Percentiles rank a stretch among this genome's conserved stretches.
These are phyloP conservation scores for Epizoanthus stellaris DNA, from an alignment of 92 coral and sea anemone species.

Conservation along the genomic window DNA sequence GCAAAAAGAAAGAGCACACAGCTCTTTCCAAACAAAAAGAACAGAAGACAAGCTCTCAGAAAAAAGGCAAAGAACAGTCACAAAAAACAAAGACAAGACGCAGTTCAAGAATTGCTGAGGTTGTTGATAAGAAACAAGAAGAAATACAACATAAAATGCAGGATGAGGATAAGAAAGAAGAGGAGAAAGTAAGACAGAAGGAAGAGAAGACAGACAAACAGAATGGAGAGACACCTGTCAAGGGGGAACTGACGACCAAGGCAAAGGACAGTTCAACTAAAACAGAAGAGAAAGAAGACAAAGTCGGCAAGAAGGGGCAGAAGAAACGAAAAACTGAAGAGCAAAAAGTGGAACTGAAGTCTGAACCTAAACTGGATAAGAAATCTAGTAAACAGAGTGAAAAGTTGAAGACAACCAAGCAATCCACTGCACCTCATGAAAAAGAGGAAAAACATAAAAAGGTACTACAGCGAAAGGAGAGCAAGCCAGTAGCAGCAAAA, in stretches of 20 bases:
- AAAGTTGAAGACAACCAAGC: background rate
- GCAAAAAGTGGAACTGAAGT: background rate
- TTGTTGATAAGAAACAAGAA: conserved; percentile 7
- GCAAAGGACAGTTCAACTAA: background rate
- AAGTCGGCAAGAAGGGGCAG: conserved; percentile 4
- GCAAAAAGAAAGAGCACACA: background rate
- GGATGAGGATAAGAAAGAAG: conserved; percentile 32
- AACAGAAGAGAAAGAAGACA: conserved; percentile 6
- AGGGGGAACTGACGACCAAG: background rate
- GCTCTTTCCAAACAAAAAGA: background rate
- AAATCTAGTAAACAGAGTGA: background rate
- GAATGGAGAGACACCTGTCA: background rate
- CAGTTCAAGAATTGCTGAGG: conserved; percentile 40
- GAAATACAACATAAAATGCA: conserved; percentile 10
- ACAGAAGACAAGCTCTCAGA: conserved; percentile 2
- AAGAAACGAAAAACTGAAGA: conserved; percentile 20
- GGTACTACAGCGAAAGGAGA: background rate
- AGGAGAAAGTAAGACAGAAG: background rate
- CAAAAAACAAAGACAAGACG: conserved; percentile 23
- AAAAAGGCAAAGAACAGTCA: background rate
- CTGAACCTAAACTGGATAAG: background rate
- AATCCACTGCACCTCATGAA: background rate
- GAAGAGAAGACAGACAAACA: background rate
- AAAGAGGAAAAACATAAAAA: conserved; percentile 13
- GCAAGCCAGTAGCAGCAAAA: background rate